These are phyloP conservation scores for Dicyrtomina minuta DNA, from an alignment of 2,888 invertebrate genomes.

Conservation along the genomic window DNA sequence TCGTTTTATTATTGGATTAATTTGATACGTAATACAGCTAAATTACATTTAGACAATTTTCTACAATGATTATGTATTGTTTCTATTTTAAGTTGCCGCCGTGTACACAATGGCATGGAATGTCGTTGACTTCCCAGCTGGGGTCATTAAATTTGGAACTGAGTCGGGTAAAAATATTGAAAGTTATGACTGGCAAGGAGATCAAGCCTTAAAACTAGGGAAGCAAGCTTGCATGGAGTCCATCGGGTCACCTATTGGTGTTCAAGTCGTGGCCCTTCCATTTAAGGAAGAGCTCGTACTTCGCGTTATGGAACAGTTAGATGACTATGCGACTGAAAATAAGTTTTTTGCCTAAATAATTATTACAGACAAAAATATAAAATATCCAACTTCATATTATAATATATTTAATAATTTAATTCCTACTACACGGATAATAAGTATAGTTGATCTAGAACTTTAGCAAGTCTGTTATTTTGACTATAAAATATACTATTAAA, in stretches of 20 bases:
- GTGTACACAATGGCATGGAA: slow-evolving; percentile 41
- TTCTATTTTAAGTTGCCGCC: slow-evolving; percentile 32
- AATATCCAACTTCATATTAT: too few relatives aligned
- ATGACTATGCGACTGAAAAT: slow-evolving; percentile 3
- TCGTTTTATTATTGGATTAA: not conserved
- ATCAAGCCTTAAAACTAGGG: slow-evolving; percentile 42
- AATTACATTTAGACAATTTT: not conserved
- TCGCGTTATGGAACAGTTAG: slow-evolving; percentile 45
- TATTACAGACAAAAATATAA: too few relatives aligned
- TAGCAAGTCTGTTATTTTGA: too few relatives aligned
- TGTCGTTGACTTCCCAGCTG: slow-evolving; percentile 39
- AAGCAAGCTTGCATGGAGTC: slow-evolving; percentile 45
- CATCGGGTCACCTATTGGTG: slow-evolving; percentile 48
- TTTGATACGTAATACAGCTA: not conserved
- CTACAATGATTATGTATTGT: not conserved
- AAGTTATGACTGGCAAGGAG: slow-evolving; percentile 38
- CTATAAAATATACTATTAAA: too few relatives aligned
- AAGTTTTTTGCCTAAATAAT: not conserved
- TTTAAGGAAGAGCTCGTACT: slow-evolving; percentile 50
- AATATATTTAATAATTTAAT: too few relatives aligned
- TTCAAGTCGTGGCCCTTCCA: slow-evolving; percentile 45
- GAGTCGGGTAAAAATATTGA: slow-evolving; percentile 45
- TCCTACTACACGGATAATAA: too few relatives aligned
- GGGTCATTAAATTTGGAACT: slow-evolving; percentile 37
- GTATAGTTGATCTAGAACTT: too few relatives aligned